phyloP scores from a whole-genome alignment of 2,888 invertebrate species.

The Hemicrepidius hirtus region DNA sequence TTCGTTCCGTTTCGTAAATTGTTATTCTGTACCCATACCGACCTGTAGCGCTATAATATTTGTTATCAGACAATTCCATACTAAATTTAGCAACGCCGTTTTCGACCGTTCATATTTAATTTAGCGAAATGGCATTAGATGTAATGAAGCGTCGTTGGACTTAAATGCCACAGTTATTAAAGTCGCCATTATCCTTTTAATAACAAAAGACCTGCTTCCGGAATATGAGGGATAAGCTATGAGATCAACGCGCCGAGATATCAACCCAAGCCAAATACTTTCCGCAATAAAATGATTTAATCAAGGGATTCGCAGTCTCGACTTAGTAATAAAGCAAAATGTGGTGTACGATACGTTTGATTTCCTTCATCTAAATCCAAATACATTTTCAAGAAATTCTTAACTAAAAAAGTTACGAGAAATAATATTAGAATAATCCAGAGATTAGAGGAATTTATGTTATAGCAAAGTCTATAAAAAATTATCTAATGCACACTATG shows the following conservation, averaged over 20 bases:
- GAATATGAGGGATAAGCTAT: slow-evolving; percentile 28
- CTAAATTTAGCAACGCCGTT: slow-evolving; percentile 16
- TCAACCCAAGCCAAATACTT: slow-evolving; percentile 18
- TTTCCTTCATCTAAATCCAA: background rate
- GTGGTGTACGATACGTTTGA: slow-evolving; percentile 7
- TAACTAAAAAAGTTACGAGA: too few species aligned
- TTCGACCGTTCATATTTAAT: slow-evolving; percentile 21
- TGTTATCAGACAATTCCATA: slow-evolving; percentile 16
- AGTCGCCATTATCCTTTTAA: slow-evolving; percentile 27
- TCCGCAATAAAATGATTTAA: slow-evolving; percentile 16
- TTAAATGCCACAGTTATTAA: slow-evolving; percentile 30
- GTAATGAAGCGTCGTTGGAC: slow-evolving; percentile 18
- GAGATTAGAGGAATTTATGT: too few species aligned
- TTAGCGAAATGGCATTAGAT: slow-evolving; percentile 20
- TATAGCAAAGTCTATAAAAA: too few species aligned
- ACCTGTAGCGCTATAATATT: slow-evolving; percentile 9
- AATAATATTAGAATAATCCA: too few species aligned
- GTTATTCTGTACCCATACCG: background rate
- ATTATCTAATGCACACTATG: too few species aligned
- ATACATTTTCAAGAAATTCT: too few species aligned
- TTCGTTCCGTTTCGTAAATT: slow-evolving; percentile 1
- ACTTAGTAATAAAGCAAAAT: slow-evolving; percentile 14
- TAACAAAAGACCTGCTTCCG: slow-evolving; percentile 19
- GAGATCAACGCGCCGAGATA: slow-evolving; percentile 14
- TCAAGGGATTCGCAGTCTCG: slow-evolving; percentile 10